These are phyloP conservation scores for Zaprionus nigranus DNA, from an alignment of 1,140 invertebrate genomes.

Conservation along the genomic window DNA sequence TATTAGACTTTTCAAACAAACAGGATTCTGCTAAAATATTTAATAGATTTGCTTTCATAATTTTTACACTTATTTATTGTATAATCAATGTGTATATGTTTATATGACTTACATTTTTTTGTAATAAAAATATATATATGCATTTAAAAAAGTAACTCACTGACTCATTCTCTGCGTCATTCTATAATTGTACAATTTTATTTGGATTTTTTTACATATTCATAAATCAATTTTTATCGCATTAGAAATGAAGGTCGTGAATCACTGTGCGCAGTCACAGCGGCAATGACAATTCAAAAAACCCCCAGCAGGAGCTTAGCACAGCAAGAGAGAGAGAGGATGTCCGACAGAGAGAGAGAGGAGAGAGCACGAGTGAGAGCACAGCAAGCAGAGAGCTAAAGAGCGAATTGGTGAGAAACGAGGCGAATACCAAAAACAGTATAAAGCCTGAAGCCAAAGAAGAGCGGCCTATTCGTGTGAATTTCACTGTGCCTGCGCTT, in stretches of 20 bases:
- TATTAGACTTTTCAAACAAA: too few species aligned
- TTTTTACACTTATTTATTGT: too few species aligned
- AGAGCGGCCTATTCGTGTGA: constrained; percentile 50
- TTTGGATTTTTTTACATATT: neutral
- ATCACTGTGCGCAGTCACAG: constrained; percentile 25
- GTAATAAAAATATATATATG: neutral
- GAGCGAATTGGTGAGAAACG: constrained; percentile 19
- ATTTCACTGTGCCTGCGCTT: neutral
- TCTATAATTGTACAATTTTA: constrained; percentile 3
- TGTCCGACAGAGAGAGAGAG: constrained; percentile 22
- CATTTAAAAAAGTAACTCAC: neutral
- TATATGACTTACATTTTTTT: too few species aligned
- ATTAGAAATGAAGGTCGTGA: neutral
- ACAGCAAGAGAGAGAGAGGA: constrained; percentile 7
- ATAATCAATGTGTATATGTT: too few species aligned
- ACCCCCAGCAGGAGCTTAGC: constrained; percentile 34
- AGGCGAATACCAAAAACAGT: constrained; percentile 49
- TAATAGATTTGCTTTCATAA: too few species aligned
- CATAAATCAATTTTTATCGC: constrained; percentile 9
- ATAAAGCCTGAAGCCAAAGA: constrained; percentile 45
- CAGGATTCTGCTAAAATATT: too few species aligned
- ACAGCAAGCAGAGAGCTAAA: constrained; percentile 9
- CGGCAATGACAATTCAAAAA: constrained; percentile 65
- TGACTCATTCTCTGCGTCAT: neutral
- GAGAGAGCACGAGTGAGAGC: constrained; percentile 24